Conservation (phyloP, 92 coral and sea anemone species). For the Muricea muricata region DNA sequence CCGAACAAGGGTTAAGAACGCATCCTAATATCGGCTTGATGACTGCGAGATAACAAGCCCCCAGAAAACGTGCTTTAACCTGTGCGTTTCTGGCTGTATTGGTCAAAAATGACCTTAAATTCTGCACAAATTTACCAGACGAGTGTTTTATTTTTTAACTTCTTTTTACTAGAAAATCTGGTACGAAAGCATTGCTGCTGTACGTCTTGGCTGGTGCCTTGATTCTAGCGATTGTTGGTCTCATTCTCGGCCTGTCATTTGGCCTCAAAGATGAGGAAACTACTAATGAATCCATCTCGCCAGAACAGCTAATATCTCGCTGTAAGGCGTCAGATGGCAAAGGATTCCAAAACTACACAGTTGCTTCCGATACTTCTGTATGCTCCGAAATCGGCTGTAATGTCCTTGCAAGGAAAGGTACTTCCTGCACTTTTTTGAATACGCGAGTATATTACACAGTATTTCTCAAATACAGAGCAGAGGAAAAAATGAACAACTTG, state of each 20-base stretch:
- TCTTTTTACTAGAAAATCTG: neutral
- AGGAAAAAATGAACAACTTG: too few relatives aligned
- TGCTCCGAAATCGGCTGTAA: constrained; percentile 36
- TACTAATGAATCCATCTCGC: neutral
- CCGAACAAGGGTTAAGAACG: too few relatives aligned
- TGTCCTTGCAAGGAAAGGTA: constrained; percentile 8
- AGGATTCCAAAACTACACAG: constrained; percentile 5
- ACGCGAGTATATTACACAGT: too few relatives aligned
- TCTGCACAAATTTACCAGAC: neutral
- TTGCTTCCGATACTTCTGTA: constrained; percentile 17
- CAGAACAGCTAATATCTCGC: too few relatives aligned
- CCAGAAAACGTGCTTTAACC: too few relatives aligned
- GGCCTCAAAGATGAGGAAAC: neutral
- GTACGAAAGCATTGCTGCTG: constrained; percentile 8
- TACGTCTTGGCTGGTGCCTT: constrained; percentile 4
- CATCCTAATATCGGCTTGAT: too few relatives aligned
- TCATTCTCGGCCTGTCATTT: constrained; percentile 28
- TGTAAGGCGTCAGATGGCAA: constrained; percentile 1
- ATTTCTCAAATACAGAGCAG: too few relatives aligned
- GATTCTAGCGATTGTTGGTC: constrained; percentile 15
- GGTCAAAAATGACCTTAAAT: neutral
- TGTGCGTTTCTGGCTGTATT: too few relatives aligned
- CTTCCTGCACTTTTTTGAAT: neutral
- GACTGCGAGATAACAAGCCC: too few relatives aligned
- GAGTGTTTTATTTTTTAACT: neutral